These are phyloP conservation scores for Heliconius nattereri DNA, from an alignment of 1,140 invertebrate genomes.

Conservation along the genomic window DNA sequence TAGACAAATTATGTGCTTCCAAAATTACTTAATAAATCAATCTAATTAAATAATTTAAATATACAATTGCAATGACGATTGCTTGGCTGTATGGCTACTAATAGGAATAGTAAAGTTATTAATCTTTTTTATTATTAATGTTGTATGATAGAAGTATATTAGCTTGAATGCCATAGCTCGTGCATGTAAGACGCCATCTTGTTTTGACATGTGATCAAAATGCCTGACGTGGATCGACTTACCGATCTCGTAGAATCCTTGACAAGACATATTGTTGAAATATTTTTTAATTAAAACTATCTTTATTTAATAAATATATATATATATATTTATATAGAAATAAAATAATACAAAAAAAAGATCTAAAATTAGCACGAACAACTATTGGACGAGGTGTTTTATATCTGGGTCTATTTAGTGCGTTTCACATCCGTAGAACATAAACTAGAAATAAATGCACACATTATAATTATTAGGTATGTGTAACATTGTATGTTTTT, in stretches of 20 bases:
- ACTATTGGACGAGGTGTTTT: background rate
- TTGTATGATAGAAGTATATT: conserved; percentile 4
- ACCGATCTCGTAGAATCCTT: conserved; percentile 79
- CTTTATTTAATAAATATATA: conserved; percentile 17
- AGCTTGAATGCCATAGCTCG: conserved; percentile 33
- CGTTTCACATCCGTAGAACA: conserved; percentile 15
- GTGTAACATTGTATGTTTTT: background rate
- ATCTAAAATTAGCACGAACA: conserved; percentile 8
- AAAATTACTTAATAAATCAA: background rate
- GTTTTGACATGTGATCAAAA: conserved; percentile 43
- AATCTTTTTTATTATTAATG: conserved; percentile 13
- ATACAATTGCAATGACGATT: background rate
- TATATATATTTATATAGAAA: conserved; percentile 24
- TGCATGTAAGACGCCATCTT: conserved; percentile 51
- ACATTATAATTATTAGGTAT: conserved; percentile 4
- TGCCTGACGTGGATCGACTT: conserved; percentile 54
- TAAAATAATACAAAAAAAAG: conserved; percentile 20
- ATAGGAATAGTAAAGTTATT: conserved; percentile 46
- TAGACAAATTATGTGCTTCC: conserved; percentile 14
- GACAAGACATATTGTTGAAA: conserved; percentile 65
- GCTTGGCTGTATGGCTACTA: conserved; percentile 7
- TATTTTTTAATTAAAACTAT: conserved; percentile 36
- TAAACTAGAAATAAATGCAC: conserved; percentile 28
- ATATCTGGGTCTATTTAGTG: conserved; percentile 22
- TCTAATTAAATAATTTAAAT: background rate